Percentiles rank a stretch among this genome's conserved stretches.
Conservation (phyloP, 2,113 vertebrate genomes). For the Nibea albiflora region DNA sequence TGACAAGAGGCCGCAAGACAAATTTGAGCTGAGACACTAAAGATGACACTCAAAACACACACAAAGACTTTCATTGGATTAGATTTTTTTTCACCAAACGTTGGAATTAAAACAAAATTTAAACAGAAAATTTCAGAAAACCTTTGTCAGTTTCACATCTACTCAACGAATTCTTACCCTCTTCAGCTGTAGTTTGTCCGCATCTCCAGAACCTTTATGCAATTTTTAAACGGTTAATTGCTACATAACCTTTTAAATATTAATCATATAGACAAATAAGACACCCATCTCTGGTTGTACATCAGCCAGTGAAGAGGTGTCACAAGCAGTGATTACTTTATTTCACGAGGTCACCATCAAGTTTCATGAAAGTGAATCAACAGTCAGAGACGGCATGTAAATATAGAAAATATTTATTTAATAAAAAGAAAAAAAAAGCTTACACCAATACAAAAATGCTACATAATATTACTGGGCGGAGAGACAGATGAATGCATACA, state of each 20-base stretch:
- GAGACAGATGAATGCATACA: constrained; percentile 78
- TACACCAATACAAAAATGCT: constrained; percentile 85
- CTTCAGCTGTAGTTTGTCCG: no score
- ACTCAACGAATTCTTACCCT: no score
- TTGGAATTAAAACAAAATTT: no score
- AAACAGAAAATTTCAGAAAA: no score
- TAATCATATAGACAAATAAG: not conserved
- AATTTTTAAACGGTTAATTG: no score
- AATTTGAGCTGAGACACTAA: not conserved
- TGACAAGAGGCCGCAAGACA: not conserved
- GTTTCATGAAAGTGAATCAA: not conserved
- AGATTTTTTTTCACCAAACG: no score
- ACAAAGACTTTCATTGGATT: no score
- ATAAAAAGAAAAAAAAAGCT: constrained; percentile 80
- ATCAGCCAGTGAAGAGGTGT: no score
- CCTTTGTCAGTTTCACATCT: no score
- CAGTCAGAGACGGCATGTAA: constrained; percentile 46
- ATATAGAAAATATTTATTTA: constrained; percentile 89
- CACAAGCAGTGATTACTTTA: no score
- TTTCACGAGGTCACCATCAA: not conserved
- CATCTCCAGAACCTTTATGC: no score
- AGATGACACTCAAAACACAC: no score
- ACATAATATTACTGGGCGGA: constrained; percentile 86
- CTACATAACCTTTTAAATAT: not conserved
- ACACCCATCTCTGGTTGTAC: not conserved